Evolutionary conservation across 2,797 vertebrate species (phyloP).

Genomic region (Halcyon badia): DNA sequence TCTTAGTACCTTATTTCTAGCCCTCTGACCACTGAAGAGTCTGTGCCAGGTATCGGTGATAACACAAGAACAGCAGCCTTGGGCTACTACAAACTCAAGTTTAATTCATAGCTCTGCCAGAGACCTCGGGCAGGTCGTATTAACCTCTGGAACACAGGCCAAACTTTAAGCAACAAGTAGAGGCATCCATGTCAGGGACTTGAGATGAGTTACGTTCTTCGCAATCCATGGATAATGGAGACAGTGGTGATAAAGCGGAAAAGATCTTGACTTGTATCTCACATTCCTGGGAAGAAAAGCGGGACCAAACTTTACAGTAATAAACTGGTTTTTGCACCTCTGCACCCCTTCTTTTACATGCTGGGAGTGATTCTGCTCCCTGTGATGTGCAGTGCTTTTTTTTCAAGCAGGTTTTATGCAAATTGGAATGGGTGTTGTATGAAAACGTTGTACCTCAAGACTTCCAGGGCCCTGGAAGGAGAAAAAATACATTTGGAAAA

Average conservation of each 20-base stretch:
- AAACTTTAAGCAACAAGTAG: not conserved
- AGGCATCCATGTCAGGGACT: not conserved
- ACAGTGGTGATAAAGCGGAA: not conserved
- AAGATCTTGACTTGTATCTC: not conserved
- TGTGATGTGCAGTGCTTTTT: not conserved
- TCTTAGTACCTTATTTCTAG: too few relatives aligned
- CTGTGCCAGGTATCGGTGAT: accelerated
- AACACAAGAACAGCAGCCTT: not conserved
- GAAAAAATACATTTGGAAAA: constrained; percentile 59
- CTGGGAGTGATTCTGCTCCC: not conserved
- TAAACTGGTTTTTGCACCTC: not conserved
- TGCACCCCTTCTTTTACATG: not conserved
- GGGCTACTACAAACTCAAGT: not conserved
- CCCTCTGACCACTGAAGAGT: not conserved
- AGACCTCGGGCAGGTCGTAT: not conserved
- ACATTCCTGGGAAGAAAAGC: not conserved
- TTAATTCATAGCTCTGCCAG: not conserved
- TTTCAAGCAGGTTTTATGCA: constrained; percentile 11
- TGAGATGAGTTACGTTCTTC: not conserved
- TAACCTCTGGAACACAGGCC: not conserved
- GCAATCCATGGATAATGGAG: not conserved
- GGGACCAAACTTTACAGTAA: not conserved
- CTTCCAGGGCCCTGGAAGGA: constrained; percentile 6
- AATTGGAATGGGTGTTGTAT: constrained; percentile 3
- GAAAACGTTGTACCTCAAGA: constrained; percentile 20